Percentiles rank a stretch among this genome's conserved stretches.
phyloP scores from a whole-genome alignment of 2,888 invertebrate genomes.

The Cheilosia impressa region DNA sequence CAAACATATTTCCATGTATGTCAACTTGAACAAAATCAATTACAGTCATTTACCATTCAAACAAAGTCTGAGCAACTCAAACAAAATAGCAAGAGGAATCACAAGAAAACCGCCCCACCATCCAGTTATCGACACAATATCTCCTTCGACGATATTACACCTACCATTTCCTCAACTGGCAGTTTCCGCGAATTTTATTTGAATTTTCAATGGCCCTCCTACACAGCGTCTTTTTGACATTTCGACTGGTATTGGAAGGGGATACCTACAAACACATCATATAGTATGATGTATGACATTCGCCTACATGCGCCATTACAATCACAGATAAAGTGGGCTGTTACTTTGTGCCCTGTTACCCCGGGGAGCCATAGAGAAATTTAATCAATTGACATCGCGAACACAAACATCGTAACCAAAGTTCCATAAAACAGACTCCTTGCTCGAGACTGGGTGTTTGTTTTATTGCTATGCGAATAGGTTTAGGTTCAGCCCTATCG shows the following conservation, averaged over 20 bases:
- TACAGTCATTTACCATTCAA: background rate
- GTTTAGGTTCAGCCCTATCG: background rate
- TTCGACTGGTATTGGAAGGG: background rate
- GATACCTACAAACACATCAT: background rate
- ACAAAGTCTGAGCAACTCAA: background rate
- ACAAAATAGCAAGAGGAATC: background rate
- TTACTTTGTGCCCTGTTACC: background rate
- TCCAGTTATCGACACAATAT: background rate
- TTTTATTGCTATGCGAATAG: too few relatives aligned
- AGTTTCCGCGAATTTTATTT: conserved; percentile 14
- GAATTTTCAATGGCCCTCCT: conserved; percentile 7
- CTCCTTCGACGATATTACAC: background rate
- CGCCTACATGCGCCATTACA: background rate
- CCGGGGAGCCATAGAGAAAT: conserved; percentile 8
- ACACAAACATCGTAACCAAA: conserved; percentile 5
- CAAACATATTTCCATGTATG: background rate
- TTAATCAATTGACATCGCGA: conserved; percentile 16
- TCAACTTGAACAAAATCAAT: background rate
- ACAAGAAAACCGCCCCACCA: background rate
- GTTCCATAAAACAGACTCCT: background rate
- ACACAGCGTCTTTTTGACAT: too few relatives aligned
- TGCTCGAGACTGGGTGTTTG: background rate
- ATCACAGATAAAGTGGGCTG: background rate
- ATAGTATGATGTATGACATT: background rate
- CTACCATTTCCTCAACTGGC: background rate